A percentile compares a stretch with the other conserved stretches of the same genome.
These are phyloP conservation scores for Petrophora chlorosata DNA, from an alignment of 2,888 invertebrate species.

Conservation along the genomic window DNA sequence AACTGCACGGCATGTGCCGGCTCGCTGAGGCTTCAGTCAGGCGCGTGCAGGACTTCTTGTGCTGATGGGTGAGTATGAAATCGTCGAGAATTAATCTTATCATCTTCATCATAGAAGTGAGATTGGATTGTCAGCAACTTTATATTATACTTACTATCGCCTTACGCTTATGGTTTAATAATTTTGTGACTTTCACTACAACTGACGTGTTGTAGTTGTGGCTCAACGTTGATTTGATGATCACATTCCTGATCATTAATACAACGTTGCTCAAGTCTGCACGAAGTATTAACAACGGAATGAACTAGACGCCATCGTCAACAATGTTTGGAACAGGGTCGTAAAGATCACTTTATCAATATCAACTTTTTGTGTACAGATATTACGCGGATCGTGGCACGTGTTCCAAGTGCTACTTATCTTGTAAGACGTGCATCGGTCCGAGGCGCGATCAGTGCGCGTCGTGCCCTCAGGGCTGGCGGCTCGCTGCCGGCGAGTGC, in stretches of 20 bases:
- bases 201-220: no score
- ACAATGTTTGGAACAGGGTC: no score
- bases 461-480: slow-evolving; percentile 91
- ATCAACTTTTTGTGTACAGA: slow-evolving; percentile 67
- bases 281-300: no score
- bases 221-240: background rate
- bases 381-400: slow-evolving; percentile 94
- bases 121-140: no score
- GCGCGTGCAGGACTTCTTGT: slow-evolving; percentile 91
- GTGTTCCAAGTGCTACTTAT: slow-evolving; percentile 92
- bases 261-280: no score
- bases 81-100: no score
- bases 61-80: slow-evolving; percentile 77
- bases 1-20: slow-evolving; percentile 92
- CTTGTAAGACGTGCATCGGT: slow-evolving; percentile 93
- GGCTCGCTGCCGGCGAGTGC: slow-evolving; percentile 92
- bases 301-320: background rate
- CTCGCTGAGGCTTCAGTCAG: slow-evolving; percentile 91
- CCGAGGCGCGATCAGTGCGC: slow-evolving; percentile 93
- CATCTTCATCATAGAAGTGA: background rate
- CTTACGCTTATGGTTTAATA: no score
- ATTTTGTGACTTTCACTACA: no score
- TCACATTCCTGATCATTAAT: background rate
- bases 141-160: no score
- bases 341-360: no score